Evolutionary conservation across 2,888 invertebrate species (phyloP).

Genomic region (Agrotis clavis): DNA sequence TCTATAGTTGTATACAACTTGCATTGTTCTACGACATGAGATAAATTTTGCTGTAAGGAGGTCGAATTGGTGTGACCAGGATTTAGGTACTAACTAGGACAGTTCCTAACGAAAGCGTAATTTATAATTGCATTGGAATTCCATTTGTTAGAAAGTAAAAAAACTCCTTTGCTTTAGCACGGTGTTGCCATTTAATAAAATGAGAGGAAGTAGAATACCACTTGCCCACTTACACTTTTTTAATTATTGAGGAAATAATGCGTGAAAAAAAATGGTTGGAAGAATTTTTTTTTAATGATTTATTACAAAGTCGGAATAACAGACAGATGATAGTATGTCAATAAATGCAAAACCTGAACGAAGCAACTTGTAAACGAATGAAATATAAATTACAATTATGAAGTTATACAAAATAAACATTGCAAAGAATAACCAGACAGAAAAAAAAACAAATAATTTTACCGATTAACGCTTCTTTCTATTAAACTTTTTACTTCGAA

Average conservation of each 20-base stretch:
- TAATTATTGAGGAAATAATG: too few species aligned
- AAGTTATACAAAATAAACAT: too few species aligned
- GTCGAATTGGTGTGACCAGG: slow-evolving; percentile 46
- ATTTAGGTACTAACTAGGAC: slow-evolving; percentile 13
- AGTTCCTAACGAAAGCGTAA: slow-evolving; percentile 1
- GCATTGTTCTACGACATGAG: slow-evolving; percentile 71
- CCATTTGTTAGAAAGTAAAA: background rate
- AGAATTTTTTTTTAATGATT: too few species aligned
- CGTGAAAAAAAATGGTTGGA: too few species aligned
- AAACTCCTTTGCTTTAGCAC: too few species aligned
- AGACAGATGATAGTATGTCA: background rate
- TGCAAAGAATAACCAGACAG: background rate
- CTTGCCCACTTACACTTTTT: too few species aligned
- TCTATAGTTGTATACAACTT: slow-evolving; percentile 38
- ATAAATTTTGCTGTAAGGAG: slow-evolving; percentile 70
- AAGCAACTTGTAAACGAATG: background rate
- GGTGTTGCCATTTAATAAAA: too few species aligned
- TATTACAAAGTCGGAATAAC: background rate
- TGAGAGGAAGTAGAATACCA: too few species aligned
- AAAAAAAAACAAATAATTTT: background rate
- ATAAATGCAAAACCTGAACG: background rate
- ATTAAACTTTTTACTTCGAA: background rate
- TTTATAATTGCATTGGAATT: background rate
- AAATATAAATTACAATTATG: background rate
- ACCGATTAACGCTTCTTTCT: background rate